phyloP scores from a whole-genome alignment of 2,113 vertebrate genomes.

The Dasypus novemcinctus region DNA sequence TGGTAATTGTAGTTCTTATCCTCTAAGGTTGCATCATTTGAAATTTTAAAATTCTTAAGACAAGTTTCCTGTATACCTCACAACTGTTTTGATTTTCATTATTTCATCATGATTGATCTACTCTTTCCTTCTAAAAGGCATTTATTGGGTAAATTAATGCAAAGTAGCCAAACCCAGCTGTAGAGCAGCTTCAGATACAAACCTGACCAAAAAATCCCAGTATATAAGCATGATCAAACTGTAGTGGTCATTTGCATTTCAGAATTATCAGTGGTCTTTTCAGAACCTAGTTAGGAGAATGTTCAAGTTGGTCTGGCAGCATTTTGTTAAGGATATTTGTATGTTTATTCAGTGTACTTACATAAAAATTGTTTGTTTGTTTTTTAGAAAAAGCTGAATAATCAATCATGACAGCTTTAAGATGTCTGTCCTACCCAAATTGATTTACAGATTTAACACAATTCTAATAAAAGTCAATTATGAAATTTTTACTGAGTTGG shows the following conservation, averaged over 20 bases:
- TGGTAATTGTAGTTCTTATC: constrained; percentile 73
- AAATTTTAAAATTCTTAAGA: constrained; percentile 77
- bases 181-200: too few relatives aligned
- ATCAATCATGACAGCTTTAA: too few relatives aligned
- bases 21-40: constrained; percentile 73
- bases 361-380: constrained; percentile 13
- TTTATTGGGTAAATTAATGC: not conserved
- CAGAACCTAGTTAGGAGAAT: constrained; percentile 1
- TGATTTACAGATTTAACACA: too few relatives aligned
- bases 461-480: too few relatives aligned
- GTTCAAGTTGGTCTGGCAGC: not conserved
- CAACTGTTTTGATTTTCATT: constrained; percentile 61
- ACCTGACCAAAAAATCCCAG: constrained; percentile 49
- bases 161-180: too few relatives aligned
- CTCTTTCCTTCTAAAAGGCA: constrained; percentile 55
- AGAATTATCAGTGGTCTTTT: not conserved
- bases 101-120: constrained; percentile 35
- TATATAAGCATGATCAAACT: constrained; percentile 14
- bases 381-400: too few relatives aligned
- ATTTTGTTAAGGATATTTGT: not conserved
- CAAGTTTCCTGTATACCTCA: constrained; percentile 77
- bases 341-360: not conserved
- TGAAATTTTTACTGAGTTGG: too few relatives aligned
- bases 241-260: not conserved
- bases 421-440: too few relatives aligned